Conservation (phyloP, 1,140 invertebrate species). For the Homarus americanus region DNA sequence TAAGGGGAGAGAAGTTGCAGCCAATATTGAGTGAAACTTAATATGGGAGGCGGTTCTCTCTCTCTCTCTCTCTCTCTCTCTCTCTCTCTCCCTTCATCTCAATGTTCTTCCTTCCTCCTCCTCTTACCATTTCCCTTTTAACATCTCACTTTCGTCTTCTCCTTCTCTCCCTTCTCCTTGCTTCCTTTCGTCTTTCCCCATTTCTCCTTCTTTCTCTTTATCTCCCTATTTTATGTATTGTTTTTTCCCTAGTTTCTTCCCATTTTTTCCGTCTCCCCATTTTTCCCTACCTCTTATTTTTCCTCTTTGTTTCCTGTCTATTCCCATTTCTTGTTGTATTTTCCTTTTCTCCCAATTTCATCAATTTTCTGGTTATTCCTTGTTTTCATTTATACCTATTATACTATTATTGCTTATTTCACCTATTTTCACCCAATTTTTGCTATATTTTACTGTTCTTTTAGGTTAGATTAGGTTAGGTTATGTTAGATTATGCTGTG, state of each 20-base stretch:
- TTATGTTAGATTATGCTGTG: no score
- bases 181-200: not conserved
- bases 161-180: not conserved
- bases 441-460: no score
- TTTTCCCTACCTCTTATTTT: not conserved
- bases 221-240: not conserved
- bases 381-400: no score
- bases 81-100: not conserved
- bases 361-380: not conserved
- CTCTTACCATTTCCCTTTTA: not conserved
- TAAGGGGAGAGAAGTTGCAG: no score
- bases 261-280: not conserved
- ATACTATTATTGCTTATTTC: no score
- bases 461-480: no score
- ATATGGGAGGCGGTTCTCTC: not conserved
- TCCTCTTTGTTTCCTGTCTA: no score
- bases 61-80: conserved; percentile 4
- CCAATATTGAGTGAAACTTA: no score
- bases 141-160: not conserved
- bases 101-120: not conserved
- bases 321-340: not conserved
- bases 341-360: not conserved
- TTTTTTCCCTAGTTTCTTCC: no score
- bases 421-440: no score
- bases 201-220: not conserved